These are phyloP conservation scores for Arrhamphus sclerolepis DNA, from an alignment of 2,797 vertebrate species.

Conservation along the genomic window DNA sequence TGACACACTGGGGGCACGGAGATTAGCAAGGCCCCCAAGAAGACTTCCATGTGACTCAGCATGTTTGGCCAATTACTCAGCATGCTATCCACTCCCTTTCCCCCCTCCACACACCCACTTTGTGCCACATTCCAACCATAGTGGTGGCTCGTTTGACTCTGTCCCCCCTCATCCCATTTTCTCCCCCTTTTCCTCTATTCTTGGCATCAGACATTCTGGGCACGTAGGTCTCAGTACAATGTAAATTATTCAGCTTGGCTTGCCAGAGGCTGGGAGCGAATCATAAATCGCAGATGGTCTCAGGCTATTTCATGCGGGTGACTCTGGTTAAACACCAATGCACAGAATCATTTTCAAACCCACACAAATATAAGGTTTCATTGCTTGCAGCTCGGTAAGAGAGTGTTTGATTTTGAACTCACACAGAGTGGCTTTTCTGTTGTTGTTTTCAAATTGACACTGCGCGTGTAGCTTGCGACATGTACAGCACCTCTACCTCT, in stretches of 20 bases:
- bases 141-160: slow-evolving; percentile 47
- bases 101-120: slow-evolving; percentile 56
- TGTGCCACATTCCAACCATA: slow-evolving; percentile 57
- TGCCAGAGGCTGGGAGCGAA: slow-evolving; percentile 79
- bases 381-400: slow-evolving; percentile 59
- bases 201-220: slow-evolving; percentile 80
- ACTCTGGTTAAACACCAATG: slow-evolving; percentile 81
- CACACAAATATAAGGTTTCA: slow-evolving; percentile 78
- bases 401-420: slow-evolving; percentile 60
- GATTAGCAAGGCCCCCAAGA: slow-evolving; percentile 57
- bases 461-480: neutral
- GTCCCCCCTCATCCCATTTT: slow-evolving; percentile 41
- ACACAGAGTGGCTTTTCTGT: slow-evolving; percentile 1
- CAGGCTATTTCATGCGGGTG: slow-evolving; percentile 80
- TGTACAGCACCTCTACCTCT: slow-evolving; percentile 16
- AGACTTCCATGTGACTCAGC: slow-evolving; percentile 70
- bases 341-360: slow-evolving; percentile 76
- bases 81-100: slow-evolving; percentile 34
- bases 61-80: slow-evolving; percentile 69
- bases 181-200: slow-evolving; percentile 68
- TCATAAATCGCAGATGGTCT: slow-evolving; percentile 83
- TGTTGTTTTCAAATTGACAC: slow-evolving; percentile 40
- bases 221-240: slow-evolving; percentile 83
- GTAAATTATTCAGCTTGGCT: slow-evolving; percentile 86
- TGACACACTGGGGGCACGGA: slow-evolving; percentile 49